Base-by-base conservation (phyloP, 2,888 invertebrate species). In the Xanthorhoe spadicearia region DNA sequence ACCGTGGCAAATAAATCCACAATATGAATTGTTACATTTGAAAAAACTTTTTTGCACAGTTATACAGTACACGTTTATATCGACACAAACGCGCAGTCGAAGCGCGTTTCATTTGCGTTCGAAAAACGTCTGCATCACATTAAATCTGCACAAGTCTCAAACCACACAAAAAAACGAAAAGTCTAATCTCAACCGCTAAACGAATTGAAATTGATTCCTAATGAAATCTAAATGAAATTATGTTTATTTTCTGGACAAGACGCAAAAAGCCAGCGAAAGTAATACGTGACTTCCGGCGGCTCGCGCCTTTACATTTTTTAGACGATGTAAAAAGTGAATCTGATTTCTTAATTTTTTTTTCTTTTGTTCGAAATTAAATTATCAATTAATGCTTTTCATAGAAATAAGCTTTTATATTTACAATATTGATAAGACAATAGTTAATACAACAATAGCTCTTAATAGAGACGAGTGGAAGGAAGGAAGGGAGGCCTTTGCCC, bases 251-350 rank as follows among this genome's bases (percentile, higher is more conserved):
- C 64, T 60, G 70, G 58, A 77, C 81, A 78, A 81, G 80, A 75
- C 61, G 64, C 73, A 80, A 76, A 79, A 78, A 77, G 70, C 73
- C 66, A 74, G 79, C 72, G 82, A 81, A 81, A 81, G 81, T 81
- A 68, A 60, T 68, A 77, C 79, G 80, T 80, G 79, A 81, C 79
- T 77, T 81, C 79, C 77, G 78, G 65, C 58, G 49, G 8, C 17
- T 17, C n/a, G 18, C 43, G 60, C 60, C 58, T 64, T 51, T 55
- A 32, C 13, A 60, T 64, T 60, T 63, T 64, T 64, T 55, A 68
- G 69, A 64, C 64, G 58, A 66, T 57, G 69, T 68, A 70, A 73
- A 66, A 66, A 66, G 61, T 58, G 58, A 62, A 55, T 59, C 62
- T 58, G 49, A 18, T 49, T 48, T 23, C 3, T 53, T 49, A 19